Conservation (phyloP, 2,113 vertebrate species). For the Callaeas wilsoni region DNA sequence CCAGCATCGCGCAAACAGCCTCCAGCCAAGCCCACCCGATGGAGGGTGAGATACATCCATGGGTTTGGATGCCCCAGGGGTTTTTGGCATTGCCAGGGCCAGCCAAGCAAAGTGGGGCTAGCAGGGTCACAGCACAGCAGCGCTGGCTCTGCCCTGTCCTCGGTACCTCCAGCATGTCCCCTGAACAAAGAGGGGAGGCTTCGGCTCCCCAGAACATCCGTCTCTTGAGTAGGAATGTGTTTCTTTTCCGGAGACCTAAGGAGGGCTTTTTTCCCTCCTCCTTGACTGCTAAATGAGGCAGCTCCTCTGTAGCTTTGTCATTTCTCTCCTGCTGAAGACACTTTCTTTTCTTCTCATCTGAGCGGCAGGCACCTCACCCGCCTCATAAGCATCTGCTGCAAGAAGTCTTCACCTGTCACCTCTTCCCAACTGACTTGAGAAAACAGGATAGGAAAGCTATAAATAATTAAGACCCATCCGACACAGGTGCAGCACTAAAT, state of each 20-base stretch:
- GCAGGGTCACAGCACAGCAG: not conserved
- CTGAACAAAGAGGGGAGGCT: not conserved
- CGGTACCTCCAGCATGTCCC: not conserved
- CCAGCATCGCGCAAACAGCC: accelerated
- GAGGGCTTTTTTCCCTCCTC: not conserved
- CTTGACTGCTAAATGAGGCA: conserved; percentile 50
- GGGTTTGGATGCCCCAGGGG: accelerated
- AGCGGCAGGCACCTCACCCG: conserved; percentile 33
- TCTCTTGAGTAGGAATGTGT: not conserved
- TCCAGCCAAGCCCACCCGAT: not conserved
- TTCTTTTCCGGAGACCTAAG: not conserved
- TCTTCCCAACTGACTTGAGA: conserved; percentile 46
- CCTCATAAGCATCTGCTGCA: conserved; percentile 49
- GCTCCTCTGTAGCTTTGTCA: conserved; percentile 38
- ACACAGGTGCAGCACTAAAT: conserved; percentile 17
- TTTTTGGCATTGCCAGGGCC: not conserved
- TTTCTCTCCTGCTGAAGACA: conserved; percentile 24
- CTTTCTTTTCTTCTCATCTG: conserved; percentile 59
- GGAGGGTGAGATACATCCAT: accelerated
- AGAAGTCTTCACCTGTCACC: conserved; percentile 62
- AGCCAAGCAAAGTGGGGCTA: accelerated
- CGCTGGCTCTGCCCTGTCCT: not conserved
- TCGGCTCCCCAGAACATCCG: not conserved
- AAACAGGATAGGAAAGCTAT: conserved; percentile 42
- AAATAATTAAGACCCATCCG: conserved; percentile 61